Base-by-base conservation (phyloP, 1,140 invertebrate genomes). In the Belonocnema kinseyi region DNA sequence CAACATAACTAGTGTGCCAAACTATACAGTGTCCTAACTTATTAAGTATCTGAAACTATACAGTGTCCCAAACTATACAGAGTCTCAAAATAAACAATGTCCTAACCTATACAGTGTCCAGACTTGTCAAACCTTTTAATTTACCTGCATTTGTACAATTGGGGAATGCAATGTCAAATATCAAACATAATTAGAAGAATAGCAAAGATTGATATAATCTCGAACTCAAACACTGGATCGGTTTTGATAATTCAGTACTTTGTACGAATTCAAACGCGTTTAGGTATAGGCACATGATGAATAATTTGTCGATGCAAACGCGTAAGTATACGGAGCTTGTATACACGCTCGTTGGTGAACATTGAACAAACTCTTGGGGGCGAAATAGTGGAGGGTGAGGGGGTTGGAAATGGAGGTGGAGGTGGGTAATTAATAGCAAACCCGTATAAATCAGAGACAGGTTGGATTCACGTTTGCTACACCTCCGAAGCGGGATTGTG, bases 391-490 rank as follows among this genome's bases (percentile, higher is more conserved):
- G 75, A 21, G 56, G 52, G 26, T 77, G 80, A 73, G 77, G 54
- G 73, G 72, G 72, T n/a, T 72, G 50, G 51, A 53, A 26, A 74
- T 79, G 16, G 52, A 72, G 72, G 81, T 58, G 76, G 81, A 83
- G 84, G 82, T 82, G 86, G 86, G 85, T 91, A 91, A 91, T 91
- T 91, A 91, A 91, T 91, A 90, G 90, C 85, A 88, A 89, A 88
- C 87, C 87, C 89, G 88, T 91, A 90, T 91, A 91, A 91, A 91
- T 91, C 90, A 91, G 87, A 88, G 88, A 90, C 88, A 88, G 87
- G 85, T 84, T 88, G 86, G 87, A 90, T 89, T 85, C 87, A 86
- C 83, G 82, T 80, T 80, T 82, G 85, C 82, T 79, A 74, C 78
- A 75, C 80, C 76, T 56, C 74, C 73, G 77, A 83, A 85, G 85